Evolutionary conservation across 2,797 vertebrate species (phyloP), one percentile per base, ranked within the genome.

Genomic region (Gouania willdenowi): DNA sequence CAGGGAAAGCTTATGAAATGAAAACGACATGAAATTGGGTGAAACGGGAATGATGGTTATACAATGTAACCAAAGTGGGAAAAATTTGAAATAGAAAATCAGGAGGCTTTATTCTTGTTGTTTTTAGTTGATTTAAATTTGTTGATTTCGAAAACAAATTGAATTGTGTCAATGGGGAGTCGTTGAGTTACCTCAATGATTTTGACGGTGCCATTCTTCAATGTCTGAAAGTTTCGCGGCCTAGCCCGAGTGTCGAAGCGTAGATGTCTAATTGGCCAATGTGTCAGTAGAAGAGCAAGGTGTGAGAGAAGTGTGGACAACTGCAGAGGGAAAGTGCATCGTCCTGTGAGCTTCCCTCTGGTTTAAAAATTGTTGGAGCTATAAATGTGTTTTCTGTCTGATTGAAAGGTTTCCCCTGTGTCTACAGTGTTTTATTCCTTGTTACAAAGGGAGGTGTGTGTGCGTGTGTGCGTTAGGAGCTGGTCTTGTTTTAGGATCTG

Each of bases 201-300:
- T n/a, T n/a, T n/a, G n/a, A n/a, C n/a, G n/a, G n/a, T n/a, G n/a
- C n/a, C n/a, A n/a, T n/a, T n/a, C n/a, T n/a, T n/a, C n/a, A n/a
- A n/a, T n/a, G n/a, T n/a, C n/a, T n/a, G n/a, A n/a, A n/a, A n/a
- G n/a, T n/a, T n/a, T n/a, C n/a, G n/a, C n/a, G n/a, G n/a, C n/a
- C n/a, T n/a, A n/a, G n/a, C n/a, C n/a, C n/a, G 42, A 43, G 56
- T 77, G 57, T 57, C 48, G 54, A 55, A 36, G 52, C 71, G 66
- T 68, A 55, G 58, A 70, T 48, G 65, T 75, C 71, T 81, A 81
- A 83, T 81, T 78, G 75, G 74, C 51, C 71, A 47, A 64, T 54
- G 43, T 79, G 73, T 64, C 71, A 71, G 64, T 18, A 8, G 55
- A 42, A 50, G 38, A 66, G 55, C 52, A 47, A 52, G 45, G 45